These are phyloP conservation scores for Drosophila ezoana DNA, from an alignment of 2,888 invertebrate genomes.

Conservation along the genomic window DNA sequence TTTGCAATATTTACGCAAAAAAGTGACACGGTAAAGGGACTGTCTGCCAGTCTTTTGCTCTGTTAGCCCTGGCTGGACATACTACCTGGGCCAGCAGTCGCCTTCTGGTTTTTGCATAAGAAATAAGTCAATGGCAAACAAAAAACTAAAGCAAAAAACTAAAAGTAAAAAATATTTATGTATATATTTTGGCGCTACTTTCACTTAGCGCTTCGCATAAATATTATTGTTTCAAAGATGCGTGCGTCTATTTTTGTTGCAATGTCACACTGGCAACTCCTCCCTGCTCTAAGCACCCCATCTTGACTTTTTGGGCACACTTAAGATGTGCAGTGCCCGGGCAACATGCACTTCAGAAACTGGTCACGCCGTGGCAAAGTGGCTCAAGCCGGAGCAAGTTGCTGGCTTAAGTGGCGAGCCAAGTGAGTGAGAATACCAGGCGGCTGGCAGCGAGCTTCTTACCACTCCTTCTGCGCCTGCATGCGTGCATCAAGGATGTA, in stretches of 20 bases:
- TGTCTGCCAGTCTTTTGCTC: slow-evolving; percentile 22
- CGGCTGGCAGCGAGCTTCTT: slow-evolving; percentile 21
- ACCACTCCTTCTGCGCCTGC: slow-evolving; percentile 33
- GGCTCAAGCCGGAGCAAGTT: slow-evolving; percentile 36
- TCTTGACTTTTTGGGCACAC: slow-evolving; percentile 24
- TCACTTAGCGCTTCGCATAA: slow-evolving; percentile 63
- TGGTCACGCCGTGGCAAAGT: slow-evolving; percentile 31
- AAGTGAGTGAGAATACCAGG: slow-evolving; percentile 43
- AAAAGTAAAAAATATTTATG: slow-evolving; percentile 22
- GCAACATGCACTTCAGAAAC: slow-evolving; percentile 31
- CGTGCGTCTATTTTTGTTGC: slow-evolving; percentile 49
- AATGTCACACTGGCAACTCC: slow-evolving; percentile 44
- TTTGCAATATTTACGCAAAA: slow-evolving; percentile 67
- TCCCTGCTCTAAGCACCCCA: background rate
- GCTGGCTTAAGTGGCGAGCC: slow-evolving; percentile 62
- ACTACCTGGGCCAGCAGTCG: slow-evolving; percentile 28
- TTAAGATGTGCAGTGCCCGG: slow-evolving; percentile 14
- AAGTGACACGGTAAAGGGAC: slow-evolving; percentile 30
- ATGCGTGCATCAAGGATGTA: slow-evolving; percentile 56
- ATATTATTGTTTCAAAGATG: slow-evolving; percentile 68
- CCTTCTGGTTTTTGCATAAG: slow-evolving; percentile 56
- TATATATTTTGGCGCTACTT: slow-evolving; percentile 52
- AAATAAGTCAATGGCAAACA: slow-evolving; percentile 54
- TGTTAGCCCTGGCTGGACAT: slow-evolving; percentile 35
- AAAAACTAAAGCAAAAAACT: slow-evolving; percentile 60